Conservation (phyloP, 2,888 invertebrate genomes). For the Gymnocheta viridis region DNA sequence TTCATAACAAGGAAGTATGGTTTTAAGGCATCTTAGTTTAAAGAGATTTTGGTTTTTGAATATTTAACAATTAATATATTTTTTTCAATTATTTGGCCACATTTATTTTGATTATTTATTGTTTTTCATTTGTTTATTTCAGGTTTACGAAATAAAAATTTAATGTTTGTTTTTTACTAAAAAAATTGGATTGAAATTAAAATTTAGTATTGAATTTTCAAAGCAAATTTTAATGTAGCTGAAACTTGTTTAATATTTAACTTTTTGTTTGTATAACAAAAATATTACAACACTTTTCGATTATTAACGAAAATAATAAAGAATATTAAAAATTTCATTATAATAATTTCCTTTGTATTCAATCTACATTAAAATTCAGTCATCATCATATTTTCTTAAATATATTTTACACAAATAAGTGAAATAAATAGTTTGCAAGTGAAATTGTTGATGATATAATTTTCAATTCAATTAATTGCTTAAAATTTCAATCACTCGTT, state of each 20-base stretch:
- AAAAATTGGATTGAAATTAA: constrained; percentile 6
- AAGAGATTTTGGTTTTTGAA: constrained; percentile 36
- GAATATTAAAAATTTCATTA: not conserved
- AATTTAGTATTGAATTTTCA: constrained; percentile 1
- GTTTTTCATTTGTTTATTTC: not conserved
- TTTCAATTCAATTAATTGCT: constrained; percentile 2
- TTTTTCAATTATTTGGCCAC: constrained; percentile 57
- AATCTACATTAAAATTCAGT: constrained; percentile 12
- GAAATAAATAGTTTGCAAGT: constrained; percentile 36
- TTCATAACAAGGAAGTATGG: constrained; percentile 69
- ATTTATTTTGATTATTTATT: constrained; percentile 57
- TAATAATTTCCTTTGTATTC: not conserved
- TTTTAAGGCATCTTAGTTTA: constrained; percentile 70
- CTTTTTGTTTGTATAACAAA: no score
- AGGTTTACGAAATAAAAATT: not conserved
- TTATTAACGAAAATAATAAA: no score
- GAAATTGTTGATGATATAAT: constrained; percentile 43
- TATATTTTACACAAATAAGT: not conserved
- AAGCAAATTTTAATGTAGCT: constrained; percentile 1
- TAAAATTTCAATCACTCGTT: constrained; percentile 19
- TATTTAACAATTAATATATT: constrained; percentile 36
- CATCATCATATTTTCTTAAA: not conserved
- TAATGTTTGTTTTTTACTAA: not conserved
- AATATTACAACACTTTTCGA: no score
- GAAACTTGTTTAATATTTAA: no score